These are phyloP conservation scores for Dermochelys coriacea DNA, from an alignment of 2,797 vertebrate genomes.

Conservation along the genomic window DNA sequence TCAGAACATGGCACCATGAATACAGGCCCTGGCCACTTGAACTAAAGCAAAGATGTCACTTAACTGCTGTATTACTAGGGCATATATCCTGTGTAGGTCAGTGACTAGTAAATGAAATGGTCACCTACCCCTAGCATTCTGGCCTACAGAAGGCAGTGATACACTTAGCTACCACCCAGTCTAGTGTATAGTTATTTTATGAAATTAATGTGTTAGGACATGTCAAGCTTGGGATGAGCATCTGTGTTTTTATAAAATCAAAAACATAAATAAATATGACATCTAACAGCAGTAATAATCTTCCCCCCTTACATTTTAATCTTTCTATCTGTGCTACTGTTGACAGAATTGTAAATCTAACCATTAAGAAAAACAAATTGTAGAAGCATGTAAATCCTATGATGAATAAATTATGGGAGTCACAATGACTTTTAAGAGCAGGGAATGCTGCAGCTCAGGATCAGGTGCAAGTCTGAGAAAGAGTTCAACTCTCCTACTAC, in stretches of 20 bases:
- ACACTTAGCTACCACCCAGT: background rate
- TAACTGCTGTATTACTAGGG: background rate
- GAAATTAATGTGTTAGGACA: background rate
- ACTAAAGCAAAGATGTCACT: background rate
- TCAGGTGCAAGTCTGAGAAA: background rate
- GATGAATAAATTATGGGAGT: background rate
- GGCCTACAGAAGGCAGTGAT: accelerated
- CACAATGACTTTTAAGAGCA: background rate
- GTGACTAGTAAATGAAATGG: background rate
- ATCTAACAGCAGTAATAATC: background rate
- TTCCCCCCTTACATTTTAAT: background rate
- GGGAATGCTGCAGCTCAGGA: background rate
- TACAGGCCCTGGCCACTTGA: background rate
- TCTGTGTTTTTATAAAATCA: background rate
- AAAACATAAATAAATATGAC: background rate
- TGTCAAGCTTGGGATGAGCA: background rate
- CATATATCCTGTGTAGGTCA: background rate
- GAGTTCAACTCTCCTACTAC: background rate
- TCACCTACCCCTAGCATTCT: background rate
- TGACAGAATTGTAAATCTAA: background rate
- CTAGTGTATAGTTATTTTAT: background rate
- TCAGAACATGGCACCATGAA: no score
- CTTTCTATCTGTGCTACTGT: background rate
- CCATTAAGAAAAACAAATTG: background rate
- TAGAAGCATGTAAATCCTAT: background rate